Percentiles rank a stretch among this genome's conserved stretches.
Evolutionary conservation across 2,797 vertebrate genomes (phyloP).

Genomic region (Chiloscyllium punctatum): DNA sequence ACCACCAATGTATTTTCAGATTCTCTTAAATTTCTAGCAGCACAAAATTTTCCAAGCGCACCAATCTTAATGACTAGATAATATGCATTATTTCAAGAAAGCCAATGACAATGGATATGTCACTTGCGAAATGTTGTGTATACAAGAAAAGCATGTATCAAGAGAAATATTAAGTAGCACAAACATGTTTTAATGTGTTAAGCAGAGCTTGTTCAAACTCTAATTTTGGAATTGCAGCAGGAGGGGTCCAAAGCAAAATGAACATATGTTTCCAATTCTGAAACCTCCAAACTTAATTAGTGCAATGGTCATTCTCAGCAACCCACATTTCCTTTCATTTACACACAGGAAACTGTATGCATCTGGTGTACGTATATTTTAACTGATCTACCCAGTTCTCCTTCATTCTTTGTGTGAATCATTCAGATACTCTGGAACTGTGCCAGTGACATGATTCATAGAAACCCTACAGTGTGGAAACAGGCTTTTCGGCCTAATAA

Average conservation of each 20-base stretch:
- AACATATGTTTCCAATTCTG: not conserved
- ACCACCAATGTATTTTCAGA: not conserved
- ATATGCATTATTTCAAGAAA: not conserved
- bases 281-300: not conserved
- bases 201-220: not conserved
- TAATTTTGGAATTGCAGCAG: not conserved
- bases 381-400: not conserved
- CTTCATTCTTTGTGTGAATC: not conserved
- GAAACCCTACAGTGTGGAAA: no score
- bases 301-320: not conserved
- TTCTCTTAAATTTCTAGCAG: not conserved
- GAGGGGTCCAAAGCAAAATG: not conserved
- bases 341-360: not conserved
- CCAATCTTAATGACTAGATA: not conserved
- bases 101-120: no score
- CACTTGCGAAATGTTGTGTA: not conserved
- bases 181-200: not conserved
- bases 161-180: not conserved
- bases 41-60: not conserved
- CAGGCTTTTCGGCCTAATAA: no score
- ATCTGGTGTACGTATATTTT: not conserved
- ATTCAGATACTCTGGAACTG: not conserved
- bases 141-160: not conserved
- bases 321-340: constrained; percentile 18
- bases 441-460: not conserved